These are phyloP conservation scores for Colistium nudipinnis DNA, from an alignment of 2,113 vertebrate species.

Conservation along the genomic window DNA sequence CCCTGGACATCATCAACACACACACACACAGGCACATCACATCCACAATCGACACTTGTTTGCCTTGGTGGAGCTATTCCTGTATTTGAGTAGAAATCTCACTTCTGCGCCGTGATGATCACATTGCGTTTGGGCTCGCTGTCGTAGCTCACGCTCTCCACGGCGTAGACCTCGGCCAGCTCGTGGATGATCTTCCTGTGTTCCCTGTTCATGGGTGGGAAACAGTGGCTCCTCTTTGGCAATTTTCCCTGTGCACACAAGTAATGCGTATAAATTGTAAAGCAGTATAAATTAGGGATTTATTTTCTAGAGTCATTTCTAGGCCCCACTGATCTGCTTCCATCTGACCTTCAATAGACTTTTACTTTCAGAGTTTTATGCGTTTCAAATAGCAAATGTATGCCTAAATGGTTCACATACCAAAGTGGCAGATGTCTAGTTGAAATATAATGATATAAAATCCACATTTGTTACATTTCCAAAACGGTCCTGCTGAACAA, in stretches of 20 bases:
- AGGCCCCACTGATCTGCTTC: neutral
- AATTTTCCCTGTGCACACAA: slow-evolving; percentile 87
- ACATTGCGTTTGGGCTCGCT: slow-evolving; percentile 97
- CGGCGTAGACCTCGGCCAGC: slow-evolving; percentile 90
- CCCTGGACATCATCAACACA: slow-evolving; percentile 80
- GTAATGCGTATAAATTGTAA: neutral
- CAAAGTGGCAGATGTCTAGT: neutral
- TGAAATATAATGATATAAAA: neutral
- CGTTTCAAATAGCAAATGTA: neutral
- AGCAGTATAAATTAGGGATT: slow-evolving; percentile 8
- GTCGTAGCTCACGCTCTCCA: slow-evolving; percentile 97
- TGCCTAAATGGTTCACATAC: neutral
- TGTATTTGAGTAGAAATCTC: neutral
- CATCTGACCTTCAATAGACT: neutral
- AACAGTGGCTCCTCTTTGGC: slow-evolving; percentile 91
- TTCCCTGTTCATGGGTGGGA: slow-evolving; percentile 96
- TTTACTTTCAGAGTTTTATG: neutral
- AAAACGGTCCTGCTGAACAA: neutral
- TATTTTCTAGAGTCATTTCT: neutral
- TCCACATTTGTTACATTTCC: neutral
- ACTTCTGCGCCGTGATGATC: slow-evolving; percentile 92
- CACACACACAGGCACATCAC: slow-evolving; percentile 1
- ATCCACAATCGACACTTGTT: neutral
- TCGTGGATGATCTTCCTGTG: slow-evolving; percentile 95
- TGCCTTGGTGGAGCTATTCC: fast-evolving